phyloP scores from a whole-genome alignment of 2,113 vertebrate genomes.

The Hippocampus guttulatus region DNA sequence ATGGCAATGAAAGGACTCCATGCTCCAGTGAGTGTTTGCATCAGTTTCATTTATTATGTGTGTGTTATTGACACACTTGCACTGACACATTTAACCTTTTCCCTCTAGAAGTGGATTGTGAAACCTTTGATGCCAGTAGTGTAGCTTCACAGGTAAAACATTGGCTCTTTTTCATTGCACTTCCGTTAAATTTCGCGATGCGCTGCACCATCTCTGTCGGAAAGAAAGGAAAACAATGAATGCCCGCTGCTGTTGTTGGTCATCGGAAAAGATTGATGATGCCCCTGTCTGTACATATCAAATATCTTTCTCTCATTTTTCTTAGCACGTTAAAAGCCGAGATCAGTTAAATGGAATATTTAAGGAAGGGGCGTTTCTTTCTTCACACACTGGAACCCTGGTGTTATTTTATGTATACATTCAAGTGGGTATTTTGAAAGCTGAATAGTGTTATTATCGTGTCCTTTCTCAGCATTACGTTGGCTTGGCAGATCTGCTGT shows the following conservation, averaged over 20 bases:
- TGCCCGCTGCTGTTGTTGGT: background rate
- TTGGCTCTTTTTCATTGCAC: background rate
- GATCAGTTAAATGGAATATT: conserved; percentile 1
- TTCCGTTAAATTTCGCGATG: background rate
- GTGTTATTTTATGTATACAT: conserved; percentile 5
- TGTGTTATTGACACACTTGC: background rate
- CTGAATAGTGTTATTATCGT: conserved; percentile 31
- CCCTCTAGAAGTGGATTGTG: conserved; percentile 57
- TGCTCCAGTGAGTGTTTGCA: conserved; percentile 60
- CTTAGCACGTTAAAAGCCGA: background rate
- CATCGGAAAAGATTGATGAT: too few relatives aligned
- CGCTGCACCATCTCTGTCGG: background rate
- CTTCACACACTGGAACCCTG: background rate
- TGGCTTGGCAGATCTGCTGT: conserved; percentile 49
- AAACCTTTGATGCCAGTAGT: conserved; percentile 17
- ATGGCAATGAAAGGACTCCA: conserved; percentile 34
- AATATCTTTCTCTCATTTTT: background rate
- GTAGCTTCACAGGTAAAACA: conserved; percentile 27
- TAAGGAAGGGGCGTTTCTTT: background rate
- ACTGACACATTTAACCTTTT: background rate
- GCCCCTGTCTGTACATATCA: background rate
- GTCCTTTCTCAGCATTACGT: conserved; percentile 32
- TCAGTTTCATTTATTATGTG: background rate
- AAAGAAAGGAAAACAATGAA: background rate
- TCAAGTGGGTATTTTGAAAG: conserved; percentile 7